A percentile compares a stretch with the other conserved stretches of the same genome.
Evolutionary conservation across 1,140 invertebrate species (phyloP).

Genomic region (Arctopsyche grandis): DNA sequence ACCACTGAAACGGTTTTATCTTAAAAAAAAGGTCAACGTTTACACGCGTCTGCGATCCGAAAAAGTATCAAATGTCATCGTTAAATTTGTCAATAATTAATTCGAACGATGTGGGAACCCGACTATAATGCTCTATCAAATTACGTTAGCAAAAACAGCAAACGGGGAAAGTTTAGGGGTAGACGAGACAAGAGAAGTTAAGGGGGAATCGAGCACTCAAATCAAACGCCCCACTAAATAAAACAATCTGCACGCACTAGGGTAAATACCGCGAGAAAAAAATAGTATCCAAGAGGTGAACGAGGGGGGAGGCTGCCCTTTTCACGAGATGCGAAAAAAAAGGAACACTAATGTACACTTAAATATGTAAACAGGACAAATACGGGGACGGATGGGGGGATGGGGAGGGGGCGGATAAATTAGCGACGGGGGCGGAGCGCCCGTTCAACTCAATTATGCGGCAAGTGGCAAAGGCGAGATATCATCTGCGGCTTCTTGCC

Average conservation of each 20-base stretch:
- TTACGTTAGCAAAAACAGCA: constrained; percentile 33
- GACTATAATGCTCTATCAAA: constrained; percentile 30
- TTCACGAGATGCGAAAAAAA: constrained; percentile 34
- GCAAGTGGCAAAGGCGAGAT: constrained; percentile 16
- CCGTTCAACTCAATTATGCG: constrained; percentile 36
- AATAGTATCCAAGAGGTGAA: constrained; percentile 8
- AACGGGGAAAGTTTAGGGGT: not conserved
- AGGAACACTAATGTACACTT: constrained; percentile 52
- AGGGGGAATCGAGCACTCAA: constrained; percentile 28
- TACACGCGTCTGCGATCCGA: not conserved
- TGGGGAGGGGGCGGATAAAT: constrained; percentile 14
- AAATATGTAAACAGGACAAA: constrained; percentile 53
- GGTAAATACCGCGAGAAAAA: constrained; percentile 40
- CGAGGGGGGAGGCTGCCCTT: not conserved
- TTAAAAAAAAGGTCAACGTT: too few species aligned
- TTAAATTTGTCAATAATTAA: constrained; percentile 28
- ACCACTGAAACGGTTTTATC: too few species aligned
- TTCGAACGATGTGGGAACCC: not conserved
- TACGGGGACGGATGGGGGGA: constrained; percentile 14
- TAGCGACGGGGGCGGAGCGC: constrained; percentile 39
- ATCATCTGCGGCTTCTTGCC: not conserved
- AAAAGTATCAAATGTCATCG: not conserved
- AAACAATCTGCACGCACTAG: constrained; percentile 44
- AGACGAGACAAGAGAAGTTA: too few species aligned
- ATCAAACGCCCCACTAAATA: constrained; percentile 49